Evolutionary conservation across 2,113 vertebrate species (phyloP), one percentile per base, ranked within the genome.

Genomic region (Chionomys nivalis): DNA sequence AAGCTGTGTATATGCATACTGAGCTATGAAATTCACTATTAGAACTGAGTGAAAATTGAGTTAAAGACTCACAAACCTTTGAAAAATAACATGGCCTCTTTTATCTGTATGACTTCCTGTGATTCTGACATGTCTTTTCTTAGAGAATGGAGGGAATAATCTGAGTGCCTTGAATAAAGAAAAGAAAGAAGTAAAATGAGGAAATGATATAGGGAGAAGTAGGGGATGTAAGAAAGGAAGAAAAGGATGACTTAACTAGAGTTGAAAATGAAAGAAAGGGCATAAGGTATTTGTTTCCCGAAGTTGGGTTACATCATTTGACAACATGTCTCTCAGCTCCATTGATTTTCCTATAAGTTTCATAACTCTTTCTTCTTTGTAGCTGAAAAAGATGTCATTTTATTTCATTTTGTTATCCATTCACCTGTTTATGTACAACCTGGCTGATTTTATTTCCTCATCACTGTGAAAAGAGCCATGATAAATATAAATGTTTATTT

Each of bases 41-140:
- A 7, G 28, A 70, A 76, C 58, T 26, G 12, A 96, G 23, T 73
- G 8, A 81, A 14, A 93, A 6, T 6, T 21, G 14, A 58, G 21
- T 28, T 81, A 86, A 14, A 65, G 26, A 26, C 7, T 94, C 36
- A 61, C 31, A 91, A 94, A 76, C 17, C 47, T 79, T 89, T 75
- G 70, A 89, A 65, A 3, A 14, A 87, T 23, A 88, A 36, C 21
- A 90, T 55, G 36, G n/a, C 7, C 6, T 33, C 19, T 23, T 87
- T 70, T 63, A 24, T 93, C 26, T 86, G 65, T 79, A 31, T 13
- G 58, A 78, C 26, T 90, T 94, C 44, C 42, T 90, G 0, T 55
- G 33, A 76, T 94, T 94, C n/a, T 77, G 17, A 9, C 42, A 85
- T 88, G 92, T 52, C 55, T 63, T 70, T 61, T 52, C n/a, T 89